Conservation (phyloP, 64 coral and sea anemone genomes). For the Pachyseris speciosa region DNA sequence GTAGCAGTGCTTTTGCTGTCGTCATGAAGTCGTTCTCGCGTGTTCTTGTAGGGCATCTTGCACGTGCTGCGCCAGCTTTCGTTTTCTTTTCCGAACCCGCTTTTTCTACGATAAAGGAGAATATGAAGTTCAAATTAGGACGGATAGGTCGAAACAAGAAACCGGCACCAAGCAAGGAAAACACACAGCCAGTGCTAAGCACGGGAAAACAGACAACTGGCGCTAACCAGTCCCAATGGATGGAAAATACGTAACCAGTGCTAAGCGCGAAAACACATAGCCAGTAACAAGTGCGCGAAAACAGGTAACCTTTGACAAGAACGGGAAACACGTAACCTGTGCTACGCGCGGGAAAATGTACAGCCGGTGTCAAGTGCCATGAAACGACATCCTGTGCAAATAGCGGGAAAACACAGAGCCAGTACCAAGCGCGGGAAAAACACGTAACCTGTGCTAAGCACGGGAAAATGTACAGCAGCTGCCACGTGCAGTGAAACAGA, state of each 20-base stretch:
- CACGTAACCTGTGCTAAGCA: neutral
- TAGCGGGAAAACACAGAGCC: neutral
- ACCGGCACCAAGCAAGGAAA: no score
- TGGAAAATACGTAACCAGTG: neutral
- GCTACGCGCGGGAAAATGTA: neutral
- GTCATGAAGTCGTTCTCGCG: neutral
- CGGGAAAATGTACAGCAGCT: no score
- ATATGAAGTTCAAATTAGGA: neutral
- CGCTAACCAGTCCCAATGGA: no score
- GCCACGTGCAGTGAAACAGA: no score
- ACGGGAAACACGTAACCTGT: no score
- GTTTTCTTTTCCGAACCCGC: constrained; percentile 72
- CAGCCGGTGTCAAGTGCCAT: neutral
- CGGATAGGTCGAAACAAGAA: neutral
- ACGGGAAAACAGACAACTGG: no score
- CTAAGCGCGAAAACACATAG: neutral
- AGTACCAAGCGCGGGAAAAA: neutral
- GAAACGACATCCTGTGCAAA: neutral
- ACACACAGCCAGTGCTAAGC: no score
- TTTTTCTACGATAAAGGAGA: constrained; percentile 51
- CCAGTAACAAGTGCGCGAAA: no score
- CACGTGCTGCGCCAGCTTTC: constrained; percentile 71
- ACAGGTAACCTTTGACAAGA: no score
- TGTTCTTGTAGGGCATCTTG: constrained; percentile 20
- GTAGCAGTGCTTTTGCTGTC: neutral